Conservation (phyloP, 2,888 invertebrate species). For the Oxystoma pomonae region DNA sequence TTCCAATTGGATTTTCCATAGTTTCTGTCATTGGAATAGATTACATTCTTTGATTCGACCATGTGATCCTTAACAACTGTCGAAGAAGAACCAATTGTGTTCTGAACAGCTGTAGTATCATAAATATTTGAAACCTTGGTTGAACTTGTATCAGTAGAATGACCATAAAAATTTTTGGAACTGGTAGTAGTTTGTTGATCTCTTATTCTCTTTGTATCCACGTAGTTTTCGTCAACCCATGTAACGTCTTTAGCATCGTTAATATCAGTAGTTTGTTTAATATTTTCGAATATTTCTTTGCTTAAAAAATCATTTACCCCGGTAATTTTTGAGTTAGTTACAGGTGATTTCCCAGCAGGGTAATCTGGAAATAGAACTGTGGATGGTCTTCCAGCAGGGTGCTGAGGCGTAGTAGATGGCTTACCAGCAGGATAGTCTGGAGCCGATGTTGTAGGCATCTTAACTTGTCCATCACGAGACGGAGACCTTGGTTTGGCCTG, state of each 20-base stretch:
- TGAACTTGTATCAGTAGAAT: conserved; percentile 36
- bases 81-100: conserved; percentile 44
- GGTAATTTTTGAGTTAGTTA: neutral
- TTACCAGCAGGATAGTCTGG: neutral
- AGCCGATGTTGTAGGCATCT: too few relatives aligned
- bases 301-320: conserved; percentile 28
- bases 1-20: conserved; percentile 48
- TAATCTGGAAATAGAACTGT: neutral
- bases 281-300: conserved; percentile 32
- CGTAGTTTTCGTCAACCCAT: conserved; percentile 37
- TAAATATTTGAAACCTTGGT: conserved; percentile 41
- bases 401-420: neutral
- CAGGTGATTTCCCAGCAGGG: neutral
- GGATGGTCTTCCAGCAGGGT: neutral
- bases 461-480: neutral
- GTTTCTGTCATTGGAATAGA: conserved; percentile 44
- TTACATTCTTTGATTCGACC: conserved; percentile 46
- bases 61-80: conserved; percentile 50
- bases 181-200: conserved; percentile 34
- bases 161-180: conserved; percentile 42
- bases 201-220: conserved; percentile 35
- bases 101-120: conserved; percentile 43
- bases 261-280: conserved; percentile 28
- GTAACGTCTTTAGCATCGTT: conserved; percentile 6
- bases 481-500: neutral